Percentiles rank a stretch among this genome's conserved stretches.
phyloP scores from a whole-genome alignment of 2,888 invertebrate genomes.

The Meliscaeva auricollis region DNA sequence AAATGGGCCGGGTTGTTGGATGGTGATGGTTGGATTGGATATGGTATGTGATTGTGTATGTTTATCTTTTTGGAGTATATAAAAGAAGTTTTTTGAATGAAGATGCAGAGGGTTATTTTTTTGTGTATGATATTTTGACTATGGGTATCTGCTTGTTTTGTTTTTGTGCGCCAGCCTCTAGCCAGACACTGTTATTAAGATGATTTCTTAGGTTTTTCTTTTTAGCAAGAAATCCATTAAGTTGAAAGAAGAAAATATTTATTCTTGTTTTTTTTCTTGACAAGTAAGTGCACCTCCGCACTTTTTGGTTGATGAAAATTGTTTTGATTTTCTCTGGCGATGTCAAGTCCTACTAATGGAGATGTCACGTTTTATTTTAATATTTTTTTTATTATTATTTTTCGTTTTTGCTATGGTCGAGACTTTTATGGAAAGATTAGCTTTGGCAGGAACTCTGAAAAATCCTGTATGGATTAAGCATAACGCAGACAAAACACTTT shows the following conservation, averaged over 20 bases:
- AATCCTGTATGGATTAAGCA: background rate
- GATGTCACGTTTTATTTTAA: constrained; percentile 36
- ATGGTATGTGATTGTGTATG: background rate
- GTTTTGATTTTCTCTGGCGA: constrained; percentile 35
- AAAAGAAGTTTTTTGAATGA: constrained; percentile 26
- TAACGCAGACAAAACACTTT: background rate
- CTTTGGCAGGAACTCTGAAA: constrained; percentile 10
- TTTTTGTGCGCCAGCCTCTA: constrained; percentile 31
- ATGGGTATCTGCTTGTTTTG: constrained; percentile 22
- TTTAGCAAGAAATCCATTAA: constrained; percentile 70
- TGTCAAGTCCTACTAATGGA: constrained; percentile 55
- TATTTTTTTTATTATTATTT: background rate
- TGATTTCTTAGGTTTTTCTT: constrained; percentile 17
- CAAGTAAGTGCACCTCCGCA: constrained; percentile 14
- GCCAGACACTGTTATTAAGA: constrained; percentile 42
- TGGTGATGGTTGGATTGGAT: background rate
- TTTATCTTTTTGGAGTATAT: constrained; percentile 27
- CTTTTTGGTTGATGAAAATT: constrained; percentile 24
- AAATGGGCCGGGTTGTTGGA: constrained; percentile 56
- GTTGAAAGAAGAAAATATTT: constrained; percentile 32
- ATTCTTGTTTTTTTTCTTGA: constrained; percentile 35
- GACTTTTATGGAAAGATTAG: constrained; percentile 1
- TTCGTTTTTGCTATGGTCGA: background rate
- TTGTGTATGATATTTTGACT: background rate
- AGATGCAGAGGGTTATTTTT: constrained; percentile 24